Conservation (phyloP, 2,113 vertebrate genomes). For the Natator depressus region DNA sequence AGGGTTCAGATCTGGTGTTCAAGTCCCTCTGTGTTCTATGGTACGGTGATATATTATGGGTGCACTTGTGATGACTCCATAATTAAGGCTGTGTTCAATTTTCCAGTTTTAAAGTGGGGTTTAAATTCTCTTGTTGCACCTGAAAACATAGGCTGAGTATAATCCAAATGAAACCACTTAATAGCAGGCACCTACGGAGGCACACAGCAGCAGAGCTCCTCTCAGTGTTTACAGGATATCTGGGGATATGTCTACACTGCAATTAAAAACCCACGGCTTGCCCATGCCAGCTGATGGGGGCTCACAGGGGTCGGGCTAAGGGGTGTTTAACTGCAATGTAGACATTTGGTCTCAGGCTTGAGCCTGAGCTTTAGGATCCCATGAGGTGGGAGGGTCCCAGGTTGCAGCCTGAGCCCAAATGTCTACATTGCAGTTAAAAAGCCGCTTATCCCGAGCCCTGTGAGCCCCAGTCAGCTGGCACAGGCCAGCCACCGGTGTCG, state of each 20-base stretch:
- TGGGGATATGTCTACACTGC: neutral
- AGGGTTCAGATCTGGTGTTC: neutral
- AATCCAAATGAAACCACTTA: neutral
- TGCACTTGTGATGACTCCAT: neutral
- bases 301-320: neutral
- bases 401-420: neutral
- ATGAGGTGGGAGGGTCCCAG: neutral
- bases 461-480: neutral
- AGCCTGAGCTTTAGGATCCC: neutral
- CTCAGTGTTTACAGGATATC: neutral
- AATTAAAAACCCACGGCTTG: neutral
- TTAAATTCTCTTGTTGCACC: neutral
- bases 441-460: neutral
- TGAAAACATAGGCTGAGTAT: neutral
- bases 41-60: neutral
- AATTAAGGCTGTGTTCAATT: neutral
- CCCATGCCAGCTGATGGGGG: neutral
- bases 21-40: accelerated
- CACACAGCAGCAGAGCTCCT: neutral
- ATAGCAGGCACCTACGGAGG: neutral
- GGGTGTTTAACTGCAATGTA: neutral
- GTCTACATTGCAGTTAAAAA: neutral
- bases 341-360: neutral
- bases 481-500: neutral
- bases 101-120: neutral